A percentile compares a stretch with the other conserved stretches of the same genome.
phyloP scores from a whole-genome alignment of 2,113 vertebrate genomes.

The Platanista minor region DNA sequence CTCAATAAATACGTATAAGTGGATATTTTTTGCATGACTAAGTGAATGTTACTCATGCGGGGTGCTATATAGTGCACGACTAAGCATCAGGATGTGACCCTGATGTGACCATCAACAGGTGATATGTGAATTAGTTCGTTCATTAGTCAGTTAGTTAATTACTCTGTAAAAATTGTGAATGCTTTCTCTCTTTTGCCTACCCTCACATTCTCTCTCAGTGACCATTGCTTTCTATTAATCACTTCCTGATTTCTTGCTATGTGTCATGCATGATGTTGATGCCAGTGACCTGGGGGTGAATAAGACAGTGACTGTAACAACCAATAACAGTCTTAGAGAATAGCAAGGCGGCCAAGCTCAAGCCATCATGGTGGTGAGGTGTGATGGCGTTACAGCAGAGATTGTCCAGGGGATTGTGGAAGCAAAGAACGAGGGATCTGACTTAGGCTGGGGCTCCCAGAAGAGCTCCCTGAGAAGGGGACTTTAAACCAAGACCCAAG shows the following conservation, averaged over 20 bases:
- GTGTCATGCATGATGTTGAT: not conserved
- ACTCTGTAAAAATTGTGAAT: not conserved
- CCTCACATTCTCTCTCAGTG: not conserved
- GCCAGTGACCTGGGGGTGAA: not conserved
- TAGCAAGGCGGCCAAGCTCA: not conserved
- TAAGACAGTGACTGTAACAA: not conserved
- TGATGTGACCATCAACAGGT: not conserved
- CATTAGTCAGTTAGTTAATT: not conserved
- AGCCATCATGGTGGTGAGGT: not conserved
- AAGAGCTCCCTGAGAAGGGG: not conserved
- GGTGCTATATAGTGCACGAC: not conserved
- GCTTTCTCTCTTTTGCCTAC: not conserved
- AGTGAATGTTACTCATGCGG: not conserved
- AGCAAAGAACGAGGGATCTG: not conserved
- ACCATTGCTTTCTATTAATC: not conserved
- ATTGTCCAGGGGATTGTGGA: not conserved
- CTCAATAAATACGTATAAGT: not conserved
- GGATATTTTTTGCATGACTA: not conserved
- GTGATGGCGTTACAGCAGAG: rapidly evolving
- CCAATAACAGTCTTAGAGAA: not conserved
- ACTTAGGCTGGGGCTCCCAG: not conserved
- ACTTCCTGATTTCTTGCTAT: not conserved
- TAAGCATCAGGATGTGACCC: not conserved
- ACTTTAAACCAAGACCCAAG: not conserved
- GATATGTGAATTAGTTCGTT: not conserved